Base-by-base conservation (phyloP, 2,888 invertebrate species). In the Heteropelma amictum region DNA sequence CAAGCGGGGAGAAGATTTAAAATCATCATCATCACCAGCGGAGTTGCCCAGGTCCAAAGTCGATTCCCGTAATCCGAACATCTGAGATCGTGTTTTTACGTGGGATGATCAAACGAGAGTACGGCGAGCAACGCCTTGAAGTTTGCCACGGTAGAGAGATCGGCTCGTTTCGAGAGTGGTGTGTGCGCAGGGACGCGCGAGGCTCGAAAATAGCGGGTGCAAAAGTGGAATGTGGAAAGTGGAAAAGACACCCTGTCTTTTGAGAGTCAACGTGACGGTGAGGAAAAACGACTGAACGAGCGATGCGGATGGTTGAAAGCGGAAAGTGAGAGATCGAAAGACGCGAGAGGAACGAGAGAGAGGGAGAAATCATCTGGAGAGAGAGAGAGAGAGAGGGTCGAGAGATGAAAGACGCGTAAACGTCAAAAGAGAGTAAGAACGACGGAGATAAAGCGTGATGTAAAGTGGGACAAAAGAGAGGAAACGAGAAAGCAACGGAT, bases 401-500 rank as follows among this genome's bases (percentile, higher is more conserved):
- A 40, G 26, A 3, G 38, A 33, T 8, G 10, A n/a, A 26, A n/a
- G 1, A 21, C 8, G 21, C 21, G 23, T 10, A 21, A 23, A 21
- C n/a, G 21, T n/a, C 19, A 7, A 30, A 38, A 33, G 10, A 33
- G 8, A 1, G 21, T 10, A 23, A 10, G 21, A 35, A 7, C 1
- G 23, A 10, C 33, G 3, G 49, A 17, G 8, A 2, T 21, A 19
- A 8, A 35, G 12, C 4, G 35, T 14, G n/a, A 19, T 12, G 47
- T 8, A 47, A 47, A 64, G 49, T n/a, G 72, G 30, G 51, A 60
- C 19, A 30, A 47, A 26, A 64, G 40, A 40, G 40, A n/a, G 51
- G 60, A 17, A 33, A 47, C 30, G 72, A 23, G 47, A 28, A 78
- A 68, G 75, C 76, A 76, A 54, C 72, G 74, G 77, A 74, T 77